Base-by-base conservation (phyloP, 1,140 invertebrate species). In the Chrysoperla carnea region DNA sequence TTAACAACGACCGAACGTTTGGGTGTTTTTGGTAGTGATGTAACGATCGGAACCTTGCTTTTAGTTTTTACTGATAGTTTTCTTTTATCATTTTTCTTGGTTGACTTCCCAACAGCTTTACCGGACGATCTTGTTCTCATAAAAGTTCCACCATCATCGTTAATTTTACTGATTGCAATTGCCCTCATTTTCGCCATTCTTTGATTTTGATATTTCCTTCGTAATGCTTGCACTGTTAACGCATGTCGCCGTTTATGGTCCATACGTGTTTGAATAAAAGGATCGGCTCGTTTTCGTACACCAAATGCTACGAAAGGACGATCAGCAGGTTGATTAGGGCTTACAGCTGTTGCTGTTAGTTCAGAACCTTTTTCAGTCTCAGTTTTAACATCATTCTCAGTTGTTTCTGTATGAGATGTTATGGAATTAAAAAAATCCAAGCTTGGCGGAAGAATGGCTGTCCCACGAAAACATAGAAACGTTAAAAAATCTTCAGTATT, bases 401-500 rank as follows among this genome's bases (percentile, higher is more conserved):
- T 50, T 48, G 53, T 57, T 14, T 50, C 53, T 48, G 52, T 51
- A 40, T 53, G 50, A 11, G 53, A 54, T 8, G 59, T 56, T 23
- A 23, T 23, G 13, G 54, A 54, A 52, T 82, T 85, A 44, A 85
- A 79, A 48, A 81, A 82, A 57, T 85, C 78, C 40, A 87, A 61
- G 46, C 70, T 74, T 4, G 78, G 67, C 29, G 84, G 84, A 45
- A 87, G 60, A 45, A 78, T 70, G 13, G 76, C 66, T 17, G 82
- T 84, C 41, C 86, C 83, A 68, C 86, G 68, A 50, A 87, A 81
- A 60, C 87, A 91, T 5, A 92, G 66, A 60, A 88, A 92, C 46
- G 84, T 90, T 15, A 92, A 56, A 57, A 92, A 91, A 61, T 91
- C 86, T 68, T 91, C 85, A 5, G 87, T 87, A 50, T 87, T 88